phyloP scores from a whole-genome alignment of 2,113 vertebrate genomes.

The Pelusios castaneus region DNA sequence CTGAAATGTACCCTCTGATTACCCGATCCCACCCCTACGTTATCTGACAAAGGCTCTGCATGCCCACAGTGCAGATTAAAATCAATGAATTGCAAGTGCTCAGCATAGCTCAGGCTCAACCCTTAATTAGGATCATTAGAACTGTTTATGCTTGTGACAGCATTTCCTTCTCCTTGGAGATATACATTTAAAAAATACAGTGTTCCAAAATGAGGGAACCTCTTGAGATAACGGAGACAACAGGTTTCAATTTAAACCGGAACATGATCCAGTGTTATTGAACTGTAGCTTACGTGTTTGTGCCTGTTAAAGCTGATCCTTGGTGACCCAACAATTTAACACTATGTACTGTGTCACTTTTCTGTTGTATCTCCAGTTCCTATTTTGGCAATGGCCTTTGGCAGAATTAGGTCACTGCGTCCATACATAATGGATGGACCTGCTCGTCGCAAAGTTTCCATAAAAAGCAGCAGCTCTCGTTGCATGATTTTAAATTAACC shows the following conservation, averaged over 20 bases:
- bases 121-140: not conserved
- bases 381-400: not conserved
- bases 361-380: not conserved
- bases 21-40: not conserved
- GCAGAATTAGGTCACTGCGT: not conserved
- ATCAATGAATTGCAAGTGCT: not conserved
- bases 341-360: not conserved
- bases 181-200: fast-evolving
- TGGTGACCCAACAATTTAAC: not conserved
- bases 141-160: fast-evolving
- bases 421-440: constrained; percentile 61
- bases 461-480: not conserved
- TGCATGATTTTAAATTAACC: constrained; percentile 51
- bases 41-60: fast-evolving
- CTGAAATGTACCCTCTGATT: not conserved
- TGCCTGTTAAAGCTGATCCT: constrained; percentile 1
- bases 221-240: fast-evolving
- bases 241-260: not conserved
- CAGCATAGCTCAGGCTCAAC: fast-evolving
- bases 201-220: not conserved
- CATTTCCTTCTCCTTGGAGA: fast-evolving
- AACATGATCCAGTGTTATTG: not conserved
- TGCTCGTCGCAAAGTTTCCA: constrained; percentile 20
- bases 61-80: fast-evolving
- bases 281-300: fast-evolving